Evolutionary conservation across 2,888 invertebrate species (phyloP).

Genomic region (Luffia ferchaultella): DNA sequence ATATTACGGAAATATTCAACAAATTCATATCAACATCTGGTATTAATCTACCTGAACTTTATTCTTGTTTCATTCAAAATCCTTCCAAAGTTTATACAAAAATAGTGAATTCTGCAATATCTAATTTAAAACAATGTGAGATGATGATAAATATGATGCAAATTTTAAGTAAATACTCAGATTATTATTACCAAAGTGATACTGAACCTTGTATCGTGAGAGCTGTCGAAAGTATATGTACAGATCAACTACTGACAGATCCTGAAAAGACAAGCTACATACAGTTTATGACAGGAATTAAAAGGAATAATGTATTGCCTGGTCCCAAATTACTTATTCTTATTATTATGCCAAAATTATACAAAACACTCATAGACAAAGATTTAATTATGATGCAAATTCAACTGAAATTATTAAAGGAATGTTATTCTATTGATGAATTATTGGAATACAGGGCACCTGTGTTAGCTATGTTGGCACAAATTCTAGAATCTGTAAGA

Average conservation of each 20-base stretch:
- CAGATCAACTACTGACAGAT: slow-evolving; percentile 25
- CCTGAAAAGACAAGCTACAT: slow-evolving; percentile 30
- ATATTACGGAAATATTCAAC: slow-evolving; percentile 41
- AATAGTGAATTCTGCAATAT: slow-evolving; percentile 36
- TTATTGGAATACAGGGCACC: slow-evolving; percentile 41
- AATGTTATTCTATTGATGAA: slow-evolving; percentile 22
- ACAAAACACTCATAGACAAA: slow-evolving; percentile 31
- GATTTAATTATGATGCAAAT: slow-evolving; percentile 27
- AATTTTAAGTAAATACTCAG: slow-evolving; percentile 31
- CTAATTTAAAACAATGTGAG: slow-evolving; percentile 34
- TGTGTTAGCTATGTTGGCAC: slow-evolving; percentile 45
- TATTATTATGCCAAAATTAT: slow-evolving; percentile 45
- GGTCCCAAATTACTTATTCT: slow-evolving; percentile 34
- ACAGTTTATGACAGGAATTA: slow-evolving; percentile 34
- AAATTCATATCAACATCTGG: slow-evolving; percentile 33
- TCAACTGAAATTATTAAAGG: slow-evolving; percentile 30
- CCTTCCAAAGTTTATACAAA: slow-evolving; percentile 35
- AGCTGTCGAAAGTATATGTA: slow-evolving; percentile 27
- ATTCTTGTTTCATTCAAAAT: slow-evolving; percentile 41
- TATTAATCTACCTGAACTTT: slow-evolving; percentile 30
- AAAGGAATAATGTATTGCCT: slow-evolving; percentile 27
- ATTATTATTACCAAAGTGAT: slow-evolving; percentile 37
- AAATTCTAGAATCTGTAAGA: slow-evolving; percentile 38
- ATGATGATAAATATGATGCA: slow-evolving; percentile 41
- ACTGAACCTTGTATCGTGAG: slow-evolving; percentile 38